Conservation (phyloP, 2,888 invertebrate genomes). For the Lasioglossum vierecki region DNA sequence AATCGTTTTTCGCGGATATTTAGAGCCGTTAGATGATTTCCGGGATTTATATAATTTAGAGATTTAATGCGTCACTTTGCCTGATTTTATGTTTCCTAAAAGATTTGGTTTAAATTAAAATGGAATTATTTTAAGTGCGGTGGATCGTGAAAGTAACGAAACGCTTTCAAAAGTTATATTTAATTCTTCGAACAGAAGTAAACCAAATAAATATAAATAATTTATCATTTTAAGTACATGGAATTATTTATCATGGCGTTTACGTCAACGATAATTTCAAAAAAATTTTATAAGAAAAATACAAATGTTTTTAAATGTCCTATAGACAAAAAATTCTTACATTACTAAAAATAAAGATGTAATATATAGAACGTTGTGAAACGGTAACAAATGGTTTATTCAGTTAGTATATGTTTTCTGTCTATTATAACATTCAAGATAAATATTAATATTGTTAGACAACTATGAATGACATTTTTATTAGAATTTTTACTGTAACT, state of each 20-base stretch:
- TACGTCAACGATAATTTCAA: neutral
- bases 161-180: neutral
- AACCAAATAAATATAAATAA: neutral
- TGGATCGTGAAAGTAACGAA: neutral
- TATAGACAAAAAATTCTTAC: too few relatives aligned
- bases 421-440: too few relatives aligned
- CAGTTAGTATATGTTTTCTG: too few relatives aligned
- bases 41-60: neutral
- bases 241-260: neutral
- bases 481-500: neutral
- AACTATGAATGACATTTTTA: neutral
- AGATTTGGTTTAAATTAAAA: slow-evolving; percentile 7
- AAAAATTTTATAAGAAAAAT: too few relatives aligned
- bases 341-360: too few relatives aligned
- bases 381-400: too few relatives aligned
- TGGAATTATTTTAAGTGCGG: neutral
- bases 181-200: neutral
- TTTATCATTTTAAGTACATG: neutral
- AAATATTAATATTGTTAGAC: too few relatives aligned
- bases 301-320: too few relatives aligned
- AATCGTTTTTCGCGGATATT: slow-evolving; percentile 1
- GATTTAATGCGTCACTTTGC: neutral
- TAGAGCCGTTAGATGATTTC: neutral
- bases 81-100: slow-evolving; percentile 4
- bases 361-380: too few relatives aligned